Evolutionary conservation across 2,888 invertebrate species (phyloP).

Genomic region (Chrysodeixis includens): DNA sequence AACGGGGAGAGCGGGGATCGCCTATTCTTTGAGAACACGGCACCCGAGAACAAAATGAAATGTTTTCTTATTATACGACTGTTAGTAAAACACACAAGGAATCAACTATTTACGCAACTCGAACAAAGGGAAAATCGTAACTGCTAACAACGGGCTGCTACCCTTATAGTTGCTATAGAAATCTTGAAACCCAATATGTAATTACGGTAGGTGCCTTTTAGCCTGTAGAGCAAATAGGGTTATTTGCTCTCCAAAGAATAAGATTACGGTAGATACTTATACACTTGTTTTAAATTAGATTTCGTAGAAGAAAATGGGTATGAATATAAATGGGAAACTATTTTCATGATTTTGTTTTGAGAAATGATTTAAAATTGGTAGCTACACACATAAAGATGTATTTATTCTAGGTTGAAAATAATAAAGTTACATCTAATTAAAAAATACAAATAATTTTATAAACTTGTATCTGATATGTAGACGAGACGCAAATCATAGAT

Average conservation of each 20-base stretch:
- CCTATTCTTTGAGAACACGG: conserved; percentile 7
- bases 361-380: background rate
- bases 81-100: conserved; percentile 14
- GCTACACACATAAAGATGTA: background rate
- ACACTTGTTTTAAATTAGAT: conserved; percentile 1
- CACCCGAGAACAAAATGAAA: conserved; percentile 2
- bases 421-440: no score
- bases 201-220: conserved; percentile 13
- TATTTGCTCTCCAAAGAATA: conserved; percentile 5
- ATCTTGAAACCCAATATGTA: conserved; percentile 17
- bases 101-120: conserved; percentile 25
- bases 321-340: background rate
- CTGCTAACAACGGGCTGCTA: conserved; percentile 21
- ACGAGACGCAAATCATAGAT: no score
- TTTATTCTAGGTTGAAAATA: no score
- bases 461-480: no score
- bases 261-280: background rate
- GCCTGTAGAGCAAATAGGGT: conserved; percentile 6
- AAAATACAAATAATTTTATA: no score
- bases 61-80: conserved; percentile 12
- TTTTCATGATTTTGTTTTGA: background rate
- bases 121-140: conserved; percentile 24
- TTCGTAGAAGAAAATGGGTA: background rate
- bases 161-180: conserved; percentile 19
- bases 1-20: background rate